Evolutionary conservation across 2,888 invertebrate genomes (phyloP).

Genomic region (Rapana venosa): DNA sequence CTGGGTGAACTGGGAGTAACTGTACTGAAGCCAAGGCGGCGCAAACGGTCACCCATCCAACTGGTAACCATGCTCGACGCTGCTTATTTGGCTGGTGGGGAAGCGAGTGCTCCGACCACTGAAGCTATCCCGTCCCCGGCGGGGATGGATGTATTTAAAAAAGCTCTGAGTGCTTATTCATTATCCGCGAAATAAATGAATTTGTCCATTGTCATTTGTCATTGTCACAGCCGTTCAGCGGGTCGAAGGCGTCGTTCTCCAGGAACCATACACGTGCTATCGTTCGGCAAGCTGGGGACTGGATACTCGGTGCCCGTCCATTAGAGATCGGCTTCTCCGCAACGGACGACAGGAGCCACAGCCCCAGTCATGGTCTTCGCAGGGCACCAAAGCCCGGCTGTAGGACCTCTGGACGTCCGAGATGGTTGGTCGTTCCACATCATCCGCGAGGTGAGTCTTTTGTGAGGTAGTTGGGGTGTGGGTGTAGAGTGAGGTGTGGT

Average conservation of each 20-base stretch:
- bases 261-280: constrained; percentile 37
- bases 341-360: constrained; percentile 56
- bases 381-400: constrained; percentile 56
- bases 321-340: constrained; percentile 54
- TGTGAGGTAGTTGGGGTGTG: not conserved
- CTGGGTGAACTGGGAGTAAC: no score
- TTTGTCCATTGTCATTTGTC: no score
- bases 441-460: constrained; percentile 48
- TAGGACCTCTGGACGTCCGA: constrained; percentile 46
- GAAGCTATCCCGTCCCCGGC: no score
- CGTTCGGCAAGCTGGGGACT: constrained; percentile 54
- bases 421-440: constrained; percentile 56
- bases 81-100: no score
- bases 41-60: no score
- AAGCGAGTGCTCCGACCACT: no score
- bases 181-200: no score
- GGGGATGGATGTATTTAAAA: no score
- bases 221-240: not conserved
- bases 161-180: no score
- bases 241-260: not conserved
- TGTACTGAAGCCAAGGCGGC: no score
- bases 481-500: no score
- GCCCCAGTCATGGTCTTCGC: constrained; percentile 49
- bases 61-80: no score
- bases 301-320: constrained; percentile 60